phyloP scores from a whole-genome alignment of 2,888 invertebrate species.

The Campoplex capitator region DNA sequence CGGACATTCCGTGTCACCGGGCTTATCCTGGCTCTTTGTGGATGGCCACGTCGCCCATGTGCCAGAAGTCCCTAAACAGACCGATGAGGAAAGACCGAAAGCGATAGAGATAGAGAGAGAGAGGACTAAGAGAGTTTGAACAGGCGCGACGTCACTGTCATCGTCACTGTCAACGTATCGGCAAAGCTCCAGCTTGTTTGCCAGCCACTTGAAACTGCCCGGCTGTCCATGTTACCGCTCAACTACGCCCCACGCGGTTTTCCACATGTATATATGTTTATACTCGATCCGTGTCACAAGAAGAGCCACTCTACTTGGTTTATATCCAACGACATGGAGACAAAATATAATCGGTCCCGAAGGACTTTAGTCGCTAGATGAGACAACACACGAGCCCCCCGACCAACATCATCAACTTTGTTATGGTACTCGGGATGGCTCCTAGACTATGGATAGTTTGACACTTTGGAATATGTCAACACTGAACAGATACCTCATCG shows the following conservation, averaged over 20 bases:
- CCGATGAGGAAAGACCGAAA: constrained; percentile 38
- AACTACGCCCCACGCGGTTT: constrained; percentile 12
- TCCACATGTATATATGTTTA: constrained; percentile 48
- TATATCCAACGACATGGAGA: constrained; percentile 30
- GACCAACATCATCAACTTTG: constrained; percentile 40
- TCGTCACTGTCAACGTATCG: constrained; percentile 71
- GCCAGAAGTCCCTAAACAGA: constrained; percentile 32
- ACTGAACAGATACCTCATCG: not conserved
- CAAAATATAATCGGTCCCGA: constrained; percentile 59
- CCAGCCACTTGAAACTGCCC: constrained; percentile 73
- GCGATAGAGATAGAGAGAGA: not conserved
- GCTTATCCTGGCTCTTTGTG: constrained; percentile 57
- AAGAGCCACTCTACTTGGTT: constrained; percentile 58
- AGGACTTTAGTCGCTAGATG: constrained; percentile 37
- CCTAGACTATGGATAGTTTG: constrained; percentile 28
- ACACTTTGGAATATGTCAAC: constrained; percentile 20
- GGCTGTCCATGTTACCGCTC: constrained; percentile 67
- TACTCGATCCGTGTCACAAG: constrained; percentile 56
- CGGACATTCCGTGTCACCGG: constrained; percentile 62
- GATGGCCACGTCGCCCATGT: constrained; percentile 60
- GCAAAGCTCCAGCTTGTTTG: constrained; percentile 72
- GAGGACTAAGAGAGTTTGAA: constrained; percentile 69
- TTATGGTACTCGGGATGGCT: constrained; percentile 13
- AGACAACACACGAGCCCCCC: constrained; percentile 8
- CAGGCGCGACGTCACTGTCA: constrained; percentile 66